These are phyloP conservation scores for Polymixis flavicincta DNA, from an alignment of 2,888 invertebrate species.

Conservation along the genomic window DNA sequence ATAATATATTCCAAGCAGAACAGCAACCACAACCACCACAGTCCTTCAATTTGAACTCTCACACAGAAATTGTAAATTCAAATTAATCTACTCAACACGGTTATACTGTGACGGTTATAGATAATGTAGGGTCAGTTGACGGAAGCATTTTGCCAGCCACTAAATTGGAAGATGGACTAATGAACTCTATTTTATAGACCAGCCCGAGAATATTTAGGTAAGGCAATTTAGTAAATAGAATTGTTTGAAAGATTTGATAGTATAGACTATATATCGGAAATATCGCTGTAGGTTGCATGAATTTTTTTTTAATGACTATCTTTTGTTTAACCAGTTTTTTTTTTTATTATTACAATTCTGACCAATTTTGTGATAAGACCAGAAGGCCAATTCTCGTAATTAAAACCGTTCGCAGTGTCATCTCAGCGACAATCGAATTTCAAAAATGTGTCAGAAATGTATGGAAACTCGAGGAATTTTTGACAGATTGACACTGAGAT, in stretches of 20 bases:
- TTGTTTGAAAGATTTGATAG: conserved; percentile 8
- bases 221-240: conserved; percentile 6
- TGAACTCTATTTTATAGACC: conserved; percentile 32
- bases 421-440: too few relatives aligned
- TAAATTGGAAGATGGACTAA: conserved; percentile 64
- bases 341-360: too few relatives aligned
- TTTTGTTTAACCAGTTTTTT: too few relatives aligned
- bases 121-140: conserved; percentile 29
- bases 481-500: too few relatives aligned
- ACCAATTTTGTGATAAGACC: too few relatives aligned
- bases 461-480: too few relatives aligned
- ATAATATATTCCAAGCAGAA: conserved; percentile 4
- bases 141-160: conserved; percentile 62
- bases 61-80: conserved; percentile 37
- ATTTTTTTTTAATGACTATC: neutral
- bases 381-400: too few relatives aligned
- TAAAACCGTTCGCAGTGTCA: too few relatives aligned
- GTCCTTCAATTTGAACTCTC: conserved; percentile 10
- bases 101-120: conserved; percentile 32
- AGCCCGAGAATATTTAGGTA: conserved; percentile 30
- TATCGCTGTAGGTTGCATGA: neutral
- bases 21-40: neutral
- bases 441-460: too few relatives aligned
- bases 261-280: neutral
- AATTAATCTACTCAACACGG: conserved; percentile 30